Evolutionary conservation across 2,888 invertebrate species (phyloP), one percentile per base, ranked within the genome.

Genomic region (Drosophila quasianomalipes): DNA sequence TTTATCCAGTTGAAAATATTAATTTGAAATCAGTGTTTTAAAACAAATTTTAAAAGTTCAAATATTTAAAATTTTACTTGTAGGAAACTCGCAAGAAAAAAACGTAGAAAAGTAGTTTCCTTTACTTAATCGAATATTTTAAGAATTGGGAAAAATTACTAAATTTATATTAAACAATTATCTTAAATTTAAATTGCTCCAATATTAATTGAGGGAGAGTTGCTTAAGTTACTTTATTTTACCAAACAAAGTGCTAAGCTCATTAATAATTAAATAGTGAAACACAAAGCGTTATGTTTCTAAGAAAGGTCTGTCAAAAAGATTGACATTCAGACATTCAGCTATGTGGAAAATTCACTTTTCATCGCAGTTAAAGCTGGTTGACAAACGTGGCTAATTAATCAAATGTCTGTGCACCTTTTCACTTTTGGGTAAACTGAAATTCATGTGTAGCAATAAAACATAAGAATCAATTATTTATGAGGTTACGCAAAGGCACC

Each of bases 371-470:
- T 35, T 51, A 12, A 39, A 49, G 47, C 41, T 33, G 35, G 49
- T 57, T 66, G 65, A 79, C 57, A 80, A 76, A 79, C 67, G 51
- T 39, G 33, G 49, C 28, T 51, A 79, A 80, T 80, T 80, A 70
- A 79, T 79, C 76, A 76, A 58, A 14, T 37, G 49, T 39, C 54
- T 51, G 60, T 62, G 52, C 52, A 33, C 33, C 31, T 31, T 39
- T 63, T 53, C n/a, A 9, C 14, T 26, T 64, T 26, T 22, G 26
- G 1, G n/a, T 4, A 76, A 76, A 76, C 69, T 66, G 63, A 79
- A 66, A 72, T 53, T 63, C 65, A 76, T 68, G 74, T 14, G 26
- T 28, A 7, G 31, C 44, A 41, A 26, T 14, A 49, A 4, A 39
- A 19, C 33, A 61, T 30, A 12, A 39, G 14, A 26, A 51, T 2